A percentile compares a stretch with the other conserved stretches of the same genome.
These are phyloP conservation scores for Anthoscopus minutus DNA, from an alignment of 2,113 vertebrate species.

Conservation along the genomic window DNA sequence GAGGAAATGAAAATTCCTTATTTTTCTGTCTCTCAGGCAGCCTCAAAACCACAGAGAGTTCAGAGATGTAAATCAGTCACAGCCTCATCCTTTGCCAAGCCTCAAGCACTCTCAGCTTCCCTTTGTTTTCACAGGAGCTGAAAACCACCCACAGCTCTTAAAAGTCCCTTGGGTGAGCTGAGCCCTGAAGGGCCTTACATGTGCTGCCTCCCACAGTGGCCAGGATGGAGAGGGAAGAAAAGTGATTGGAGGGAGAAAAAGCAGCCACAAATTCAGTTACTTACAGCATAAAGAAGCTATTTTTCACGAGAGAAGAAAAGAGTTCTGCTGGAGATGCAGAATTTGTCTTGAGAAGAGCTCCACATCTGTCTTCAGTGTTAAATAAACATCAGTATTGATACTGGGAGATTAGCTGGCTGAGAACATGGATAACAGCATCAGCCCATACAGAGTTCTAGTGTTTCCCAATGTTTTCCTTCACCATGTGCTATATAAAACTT, in stretches of 20 bases:
- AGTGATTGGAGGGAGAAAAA: not conserved
- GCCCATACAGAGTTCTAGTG: not conserved
- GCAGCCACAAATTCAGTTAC: not conserved
- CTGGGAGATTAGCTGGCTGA: constrained; percentile 18
- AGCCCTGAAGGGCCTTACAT: not conserved
- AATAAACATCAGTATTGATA: not conserved
- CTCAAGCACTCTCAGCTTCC: not conserved
- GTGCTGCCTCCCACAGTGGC: not conserved
- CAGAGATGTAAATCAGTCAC: not conserved
- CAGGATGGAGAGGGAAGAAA: not conserved
- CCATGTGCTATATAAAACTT: not conserved
- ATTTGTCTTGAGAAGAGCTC: not conserved
- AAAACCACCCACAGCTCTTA: not conserved
- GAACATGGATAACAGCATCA: not conserved
- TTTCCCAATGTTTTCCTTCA: constrained; percentile 34
- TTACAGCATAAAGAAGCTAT: not conserved
- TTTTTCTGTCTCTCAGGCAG: not conserved
- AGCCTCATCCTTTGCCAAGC: not conserved
- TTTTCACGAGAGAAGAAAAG: not conserved
- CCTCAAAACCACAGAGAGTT: not conserved
- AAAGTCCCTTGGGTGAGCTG: not conserved
- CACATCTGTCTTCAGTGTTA: not conserved
- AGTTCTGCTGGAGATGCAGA: not conserved
- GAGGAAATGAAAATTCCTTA: not conserved
- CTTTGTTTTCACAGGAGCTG: not conserved